Conservation (phyloP, 2,888 invertebrate species). For the Conchocele bisecta region DNA sequence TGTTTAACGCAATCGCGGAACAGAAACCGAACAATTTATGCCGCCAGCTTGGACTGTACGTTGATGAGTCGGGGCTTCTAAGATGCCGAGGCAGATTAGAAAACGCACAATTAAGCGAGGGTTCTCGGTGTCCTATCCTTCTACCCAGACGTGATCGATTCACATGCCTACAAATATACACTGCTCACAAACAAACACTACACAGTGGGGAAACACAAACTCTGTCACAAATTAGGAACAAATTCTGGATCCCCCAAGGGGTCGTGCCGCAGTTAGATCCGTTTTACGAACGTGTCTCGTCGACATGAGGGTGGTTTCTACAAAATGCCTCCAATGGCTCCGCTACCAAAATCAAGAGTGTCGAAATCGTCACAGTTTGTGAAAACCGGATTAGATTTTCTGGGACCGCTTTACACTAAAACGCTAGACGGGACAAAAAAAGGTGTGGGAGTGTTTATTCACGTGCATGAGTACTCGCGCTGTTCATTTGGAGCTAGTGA, state of each 20-base stretch:
- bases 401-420: conserved; percentile 6
- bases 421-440: background rate
- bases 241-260: conserved; percentile 33
- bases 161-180: conserved; percentile 38
- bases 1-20: conserved; percentile 2
- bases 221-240: conserved; percentile 11
- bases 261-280: conserved; percentile 21
- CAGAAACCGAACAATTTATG: conserved; percentile 18
- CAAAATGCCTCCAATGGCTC: conserved; percentile 22
- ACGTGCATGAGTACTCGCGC: conserved; percentile 8
- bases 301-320: background rate
- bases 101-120: conserved; percentile 12
- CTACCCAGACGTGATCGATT: conserved; percentile 36
- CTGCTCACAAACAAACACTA: conserved; percentile 22
- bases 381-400: conserved; percentile 8
- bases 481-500: conserved; percentile 5
- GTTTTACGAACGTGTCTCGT: conserved; percentile 22
- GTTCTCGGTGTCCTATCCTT: conserved; percentile 16
- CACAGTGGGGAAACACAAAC: conserved; percentile 42
- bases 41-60: conserved; percentile 11
- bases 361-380: background rate
- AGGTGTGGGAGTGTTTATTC: conserved; percentile 8
- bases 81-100: conserved; percentile 17
- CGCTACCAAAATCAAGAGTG: conserved; percentile 12
- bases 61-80: background rate